Base-by-base conservation (phyloP, 1,140 invertebrate genomes). In the Scaptomyza montana region DNA sequence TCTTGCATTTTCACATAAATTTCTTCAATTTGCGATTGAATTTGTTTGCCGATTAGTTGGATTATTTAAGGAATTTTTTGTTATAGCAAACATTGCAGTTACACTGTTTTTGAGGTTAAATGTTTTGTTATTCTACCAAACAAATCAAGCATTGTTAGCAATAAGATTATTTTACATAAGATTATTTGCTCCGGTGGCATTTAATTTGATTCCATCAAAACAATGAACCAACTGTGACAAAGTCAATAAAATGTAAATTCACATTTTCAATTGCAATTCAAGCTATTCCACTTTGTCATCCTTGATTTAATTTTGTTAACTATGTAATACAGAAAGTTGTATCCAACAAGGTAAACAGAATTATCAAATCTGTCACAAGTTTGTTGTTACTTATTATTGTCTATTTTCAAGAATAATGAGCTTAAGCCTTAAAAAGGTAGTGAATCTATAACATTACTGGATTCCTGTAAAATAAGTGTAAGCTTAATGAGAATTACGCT, bases 1-100 rank as follows among this genome's bases (percentile, higher is more conserved):
- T 78, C 71, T 81, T 75, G 81, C 70, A 80, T 81, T 86, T 72
- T 86, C 78, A 69, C 78, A 84, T 78, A 75, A 78, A 86, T 81
- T 86, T 87, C 60, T 62, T 72, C 66, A 62, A 57, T 78, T 71
- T 75, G 55, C 19, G 13, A 41, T 45, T 10, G 21, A 39, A 9
- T 46, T 19, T 46, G 41, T 28, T 13, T 21, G 28, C 16, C 13
- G 56, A 45, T 36, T 21, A 47, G 21, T 70, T 12, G n/a, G 16
- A 33, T 50, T 57, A 25, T n/a, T 43, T 54, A 1, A 13, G 10
- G 9, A 61, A 6, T 1, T 30, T 5, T 30, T 30, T 5, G 30
- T 9, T 3, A 10, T 39, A 9, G 9, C 36, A 39, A 39, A 39
- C 21, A 25, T 25, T 3, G 3, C 21, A 25, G 3, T 3, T 25